Conservation (phyloP, 2,888 invertebrate species). For the Fabriciana adippe region DNA sequence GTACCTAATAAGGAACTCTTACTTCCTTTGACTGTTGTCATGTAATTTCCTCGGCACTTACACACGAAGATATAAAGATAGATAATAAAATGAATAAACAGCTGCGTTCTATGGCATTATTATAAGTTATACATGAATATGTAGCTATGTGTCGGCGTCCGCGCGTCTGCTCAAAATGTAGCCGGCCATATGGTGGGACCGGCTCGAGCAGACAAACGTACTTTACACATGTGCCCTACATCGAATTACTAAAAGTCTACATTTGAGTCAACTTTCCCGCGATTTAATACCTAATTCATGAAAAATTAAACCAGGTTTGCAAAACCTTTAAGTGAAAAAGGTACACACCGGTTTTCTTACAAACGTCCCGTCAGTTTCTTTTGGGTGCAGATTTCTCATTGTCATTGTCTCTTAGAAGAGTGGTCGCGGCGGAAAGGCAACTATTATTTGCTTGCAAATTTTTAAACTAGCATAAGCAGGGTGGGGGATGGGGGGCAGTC, state of each 20-base stretch:
- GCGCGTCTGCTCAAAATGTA: constrained; percentile 16
- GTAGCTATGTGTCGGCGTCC: constrained; percentile 5
- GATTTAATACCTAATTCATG: background rate
- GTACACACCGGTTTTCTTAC: too few relatives aligned
- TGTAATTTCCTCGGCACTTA: background rate
- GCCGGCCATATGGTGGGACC: constrained; percentile 17
- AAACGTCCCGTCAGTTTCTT: too few relatives aligned
- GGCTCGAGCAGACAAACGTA: background rate
- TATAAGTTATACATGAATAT: background rate
- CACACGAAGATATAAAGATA: background rate
- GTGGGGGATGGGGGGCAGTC: background rate
- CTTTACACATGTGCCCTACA: background rate
- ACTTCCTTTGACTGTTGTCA: background rate
- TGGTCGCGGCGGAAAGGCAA: too few relatives aligned
- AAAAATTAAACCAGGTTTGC: background rate
- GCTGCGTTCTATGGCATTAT: background rate
- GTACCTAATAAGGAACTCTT: background rate
- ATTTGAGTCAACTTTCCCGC: background rate
- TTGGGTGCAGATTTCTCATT: too few relatives aligned
- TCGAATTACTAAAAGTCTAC: background rate
- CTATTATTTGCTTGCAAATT: background rate
- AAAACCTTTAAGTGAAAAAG: too few relatives aligned
- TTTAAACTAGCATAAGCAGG: background rate
- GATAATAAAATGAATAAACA: background rate
- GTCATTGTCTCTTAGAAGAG: too few relatives aligned